phyloP scores from a whole-genome alignment of 2,888 invertebrate species.

The Rhagonycha fulva region DNA sequence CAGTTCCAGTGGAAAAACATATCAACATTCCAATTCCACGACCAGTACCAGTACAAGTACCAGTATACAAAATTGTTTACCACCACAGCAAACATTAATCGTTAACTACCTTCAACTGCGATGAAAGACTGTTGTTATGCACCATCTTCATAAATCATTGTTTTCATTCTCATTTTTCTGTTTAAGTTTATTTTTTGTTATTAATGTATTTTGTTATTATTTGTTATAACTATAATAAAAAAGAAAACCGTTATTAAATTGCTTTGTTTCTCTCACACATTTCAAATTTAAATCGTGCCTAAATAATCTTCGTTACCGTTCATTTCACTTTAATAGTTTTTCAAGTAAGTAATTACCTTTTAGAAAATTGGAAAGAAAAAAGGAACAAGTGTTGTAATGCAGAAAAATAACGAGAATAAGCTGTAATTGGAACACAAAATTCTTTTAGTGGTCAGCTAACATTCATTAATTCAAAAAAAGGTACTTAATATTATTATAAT shows the following conservation, averaged over 20 bases:
- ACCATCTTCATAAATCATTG: slow-evolving; percentile 27
- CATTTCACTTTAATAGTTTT: not conserved
- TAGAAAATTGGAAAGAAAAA: not conserved
- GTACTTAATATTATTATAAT: not conserved
- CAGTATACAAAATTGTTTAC: slow-evolving; percentile 72
- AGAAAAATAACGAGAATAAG: not conserved
- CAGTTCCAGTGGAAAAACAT: slow-evolving; percentile 71
- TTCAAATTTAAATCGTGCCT: not conserved
- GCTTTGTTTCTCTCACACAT: not conserved
- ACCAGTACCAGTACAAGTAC: slow-evolving; percentile 72
- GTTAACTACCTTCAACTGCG: slow-evolving; percentile 4
- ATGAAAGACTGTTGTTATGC: slow-evolving; percentile 27
- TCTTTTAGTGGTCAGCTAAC: not conserved
- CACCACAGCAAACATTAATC: slow-evolving; percentile 65
- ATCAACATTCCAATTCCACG: slow-evolving; percentile 70
- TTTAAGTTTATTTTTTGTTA: slow-evolving; percentile 15
- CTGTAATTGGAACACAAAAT: not conserved
- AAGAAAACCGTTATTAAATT: not conserved
- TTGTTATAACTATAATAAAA: not conserved
- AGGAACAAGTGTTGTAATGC: not conserved
- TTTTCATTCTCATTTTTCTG: slow-evolving; percentile 23
- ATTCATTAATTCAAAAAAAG: not conserved
- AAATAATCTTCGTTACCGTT: not conserved
- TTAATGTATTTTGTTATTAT: not conserved
- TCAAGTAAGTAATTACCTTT: not conserved